Evolutionary conservation across 2,888 invertebrate genomes (phyloP).

Genomic region (Machimus atricapillus): DNA sequence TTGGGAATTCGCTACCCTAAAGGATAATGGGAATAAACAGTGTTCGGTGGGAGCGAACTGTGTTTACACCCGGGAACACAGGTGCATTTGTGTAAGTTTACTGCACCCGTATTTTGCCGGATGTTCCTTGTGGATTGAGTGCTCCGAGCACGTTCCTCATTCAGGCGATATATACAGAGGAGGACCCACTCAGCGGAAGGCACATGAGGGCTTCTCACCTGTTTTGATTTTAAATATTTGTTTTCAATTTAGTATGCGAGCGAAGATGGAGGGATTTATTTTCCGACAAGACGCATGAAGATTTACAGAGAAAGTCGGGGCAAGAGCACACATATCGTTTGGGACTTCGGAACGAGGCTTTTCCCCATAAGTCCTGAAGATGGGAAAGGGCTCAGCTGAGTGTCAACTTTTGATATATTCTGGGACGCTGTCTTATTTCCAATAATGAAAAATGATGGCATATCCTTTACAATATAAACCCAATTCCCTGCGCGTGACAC

Average conservation of each 20-base stretch:
- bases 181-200: not conserved
- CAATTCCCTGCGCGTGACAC: not conserved
- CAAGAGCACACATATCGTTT: not conserved
- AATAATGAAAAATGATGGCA: constrained; percentile 16
- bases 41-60: not conserved
- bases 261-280: constrained; percentile 2
- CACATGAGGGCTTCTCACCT: constrained; percentile 1
- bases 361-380: not conserved
- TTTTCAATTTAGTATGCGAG: not conserved
- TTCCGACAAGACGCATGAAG: not conserved
- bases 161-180: not conserved
- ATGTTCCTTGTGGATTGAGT: not conserved
- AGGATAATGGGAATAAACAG: not conserved
- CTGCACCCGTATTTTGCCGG: not conserved
- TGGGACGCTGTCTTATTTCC: not conserved
- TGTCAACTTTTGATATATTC: not conserved
- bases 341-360: not conserved
- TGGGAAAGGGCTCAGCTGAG: not conserved
- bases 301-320: not conserved
- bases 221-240: constrained; percentile 23
- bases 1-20: not conserved
- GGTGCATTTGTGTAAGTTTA: not conserved
- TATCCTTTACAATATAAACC: constrained; percentile 2
- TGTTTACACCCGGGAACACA: not conserved
- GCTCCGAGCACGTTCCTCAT: not conserved